Conservation (phyloP, 2,888 invertebrate genomes). For the Yponomeuta cagnagella region DNA sequence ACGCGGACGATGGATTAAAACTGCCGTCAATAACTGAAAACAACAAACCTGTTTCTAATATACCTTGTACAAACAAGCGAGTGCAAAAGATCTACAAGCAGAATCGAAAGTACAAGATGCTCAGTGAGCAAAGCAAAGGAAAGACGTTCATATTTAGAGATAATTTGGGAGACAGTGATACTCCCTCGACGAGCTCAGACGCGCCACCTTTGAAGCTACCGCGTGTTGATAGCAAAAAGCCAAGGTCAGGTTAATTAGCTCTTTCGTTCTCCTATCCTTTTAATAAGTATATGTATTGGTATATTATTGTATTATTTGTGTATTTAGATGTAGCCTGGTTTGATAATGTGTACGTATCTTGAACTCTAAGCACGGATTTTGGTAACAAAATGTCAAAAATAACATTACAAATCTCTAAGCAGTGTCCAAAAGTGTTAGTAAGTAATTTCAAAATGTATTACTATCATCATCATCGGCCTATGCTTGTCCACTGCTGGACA, state of each 20-base stretch:
- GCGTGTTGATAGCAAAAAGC: slow-evolving; percentile 51
- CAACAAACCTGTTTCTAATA: slow-evolving; percentile 42
- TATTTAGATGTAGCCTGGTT: too few relatives aligned
- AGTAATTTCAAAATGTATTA: too few relatives aligned
- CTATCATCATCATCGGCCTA: too few relatives aligned
- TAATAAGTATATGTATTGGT: too few relatives aligned
- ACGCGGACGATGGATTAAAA: slow-evolving; percentile 29
- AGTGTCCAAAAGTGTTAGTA: too few relatives aligned
- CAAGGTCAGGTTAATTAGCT: slow-evolving; percentile 42
- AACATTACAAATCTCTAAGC: too few relatives aligned
- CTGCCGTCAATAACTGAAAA: slow-evolving; percentile 54
- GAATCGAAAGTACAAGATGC: slow-evolving; percentile 44
- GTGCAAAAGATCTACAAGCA: slow-evolving; percentile 44
- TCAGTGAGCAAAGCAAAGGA: slow-evolving; percentile 45
- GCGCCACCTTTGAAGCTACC: slow-evolving; percentile 65
- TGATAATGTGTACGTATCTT: too few relatives aligned
- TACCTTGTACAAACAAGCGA: slow-evolving; percentile 39
- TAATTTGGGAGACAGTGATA: slow-evolving; percentile 47
- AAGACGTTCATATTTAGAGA: slow-evolving; percentile 54
- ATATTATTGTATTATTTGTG: too few relatives aligned
- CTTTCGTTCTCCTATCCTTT: slow-evolving; percentile 1
- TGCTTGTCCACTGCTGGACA: too few relatives aligned
- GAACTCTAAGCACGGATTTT: too few relatives aligned
- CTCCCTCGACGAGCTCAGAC: slow-evolving; percentile 47
- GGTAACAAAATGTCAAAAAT: too few relatives aligned